Evolutionary conservation across 1,140 invertebrate genomes (phyloP), one percentile per base, ranked within the genome.

Genomic region (Listronotus oregonensis): DNA sequence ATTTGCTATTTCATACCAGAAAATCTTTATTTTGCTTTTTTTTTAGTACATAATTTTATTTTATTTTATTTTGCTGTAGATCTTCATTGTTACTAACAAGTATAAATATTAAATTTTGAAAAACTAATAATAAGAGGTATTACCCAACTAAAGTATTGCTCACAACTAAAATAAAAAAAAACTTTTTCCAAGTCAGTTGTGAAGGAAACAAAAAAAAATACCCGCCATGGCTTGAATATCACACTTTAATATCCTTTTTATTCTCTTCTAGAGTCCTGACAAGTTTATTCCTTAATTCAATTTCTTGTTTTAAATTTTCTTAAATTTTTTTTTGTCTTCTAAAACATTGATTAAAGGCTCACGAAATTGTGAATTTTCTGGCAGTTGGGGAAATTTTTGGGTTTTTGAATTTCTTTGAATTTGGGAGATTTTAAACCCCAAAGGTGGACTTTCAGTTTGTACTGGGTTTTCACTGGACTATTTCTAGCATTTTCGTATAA

Each of bases 241-340:
- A 12, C 56, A 55, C 51, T 71, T 72, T 39, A 77, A 61, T 21
- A 42, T 50, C 21, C 21, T 60, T 71, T 63, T 77, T 78, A 21
- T 78, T 73, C 14, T 70, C 59, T 42, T 76, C 70, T 21, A 78
- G 58, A 32, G 66, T 69, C 62, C 72, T 69, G 27, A 77, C 74
- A 4, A 76, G 46, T 46, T 61, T 60, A 63, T 78, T 65, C 43
- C 72, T 73, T 49, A 58, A 61, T 51, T 60, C 21, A 14, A 70
- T 62, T 42, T 73, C 50, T 47, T 68, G 39, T 2, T 43, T 39
- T 11, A 68, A 60, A n/a, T n/a, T n/a, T n/a, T 67, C 21, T 15
- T 31, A 7, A 17, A 64, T 10, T 52, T 58, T 51, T 42, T 49
- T n/a, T 43, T 50, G 21, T 56, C 46, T 43, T 49, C 43, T 15